A percentile compares a stretch with the other conserved stretches of the same genome.
Conservation (phyloP, 2,797 vertebrate species). For the Gymnodraco acuticeps region DNA sequence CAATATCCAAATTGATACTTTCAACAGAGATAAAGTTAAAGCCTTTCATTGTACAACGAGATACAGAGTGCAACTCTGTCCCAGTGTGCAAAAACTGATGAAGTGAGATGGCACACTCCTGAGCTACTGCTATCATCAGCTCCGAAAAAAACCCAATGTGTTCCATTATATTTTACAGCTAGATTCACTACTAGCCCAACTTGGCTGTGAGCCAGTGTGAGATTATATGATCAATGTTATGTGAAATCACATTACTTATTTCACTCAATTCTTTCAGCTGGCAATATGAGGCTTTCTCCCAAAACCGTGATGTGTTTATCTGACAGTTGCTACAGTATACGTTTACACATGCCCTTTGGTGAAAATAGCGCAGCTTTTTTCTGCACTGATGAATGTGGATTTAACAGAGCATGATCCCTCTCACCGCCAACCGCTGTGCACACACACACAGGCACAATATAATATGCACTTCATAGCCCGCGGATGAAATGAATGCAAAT, state of each 20-base stretch:
- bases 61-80: too few species aligned
- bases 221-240: neutral
- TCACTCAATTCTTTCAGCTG: conserved; percentile 2
- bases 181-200: too few species aligned
- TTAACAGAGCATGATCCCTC: conserved; percentile 62
- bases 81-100: too few species aligned
- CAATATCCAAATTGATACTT: too few species aligned
- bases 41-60: too few species aligned
- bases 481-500: conserved; percentile 75
- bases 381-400: conserved; percentile 63
- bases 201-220: neutral
- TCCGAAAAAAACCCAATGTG: too few species aligned
- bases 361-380: conserved; percentile 49
- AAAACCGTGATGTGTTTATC: conserved; percentile 38
- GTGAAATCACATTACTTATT: neutral
- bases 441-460: conserved; percentile 33
- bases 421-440: conserved; percentile 6
- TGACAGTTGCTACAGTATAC: conserved; percentile 35
- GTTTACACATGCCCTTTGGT: conserved; percentile 57
- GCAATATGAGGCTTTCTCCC: conserved; percentile 34
- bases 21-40: too few species aligned
- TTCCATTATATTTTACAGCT: too few species aligned
- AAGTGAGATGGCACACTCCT: too few species aligned
- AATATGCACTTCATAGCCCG: conserved; percentile 64
- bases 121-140: too few species aligned